Evolutionary conservation across 2,113 vertebrate species (phyloP).

Genomic region (Lipotes vexillifer): DNA sequence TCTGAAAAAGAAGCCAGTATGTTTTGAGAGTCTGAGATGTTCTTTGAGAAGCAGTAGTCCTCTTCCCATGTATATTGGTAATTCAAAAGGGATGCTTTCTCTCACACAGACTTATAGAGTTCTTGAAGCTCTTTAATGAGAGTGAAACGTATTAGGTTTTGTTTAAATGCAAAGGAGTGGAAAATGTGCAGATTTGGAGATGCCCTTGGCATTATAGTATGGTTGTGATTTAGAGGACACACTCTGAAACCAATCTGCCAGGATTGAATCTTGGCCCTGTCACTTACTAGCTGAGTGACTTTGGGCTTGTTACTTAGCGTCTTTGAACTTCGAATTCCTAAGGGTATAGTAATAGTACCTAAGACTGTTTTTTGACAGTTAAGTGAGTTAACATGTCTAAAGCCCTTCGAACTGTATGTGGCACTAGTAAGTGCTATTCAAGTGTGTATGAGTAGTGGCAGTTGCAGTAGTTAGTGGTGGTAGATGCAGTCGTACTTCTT

Average conservation of each 20-base stretch:
- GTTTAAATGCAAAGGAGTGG: background rate
- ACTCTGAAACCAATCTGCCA: background rate
- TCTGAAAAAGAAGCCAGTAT: background rate
- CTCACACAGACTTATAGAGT: background rate
- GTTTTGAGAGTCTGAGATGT: background rate
- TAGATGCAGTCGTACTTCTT: background rate
- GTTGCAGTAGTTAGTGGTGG: background rate
- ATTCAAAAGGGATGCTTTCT: background rate
- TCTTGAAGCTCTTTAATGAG: conserved; percentile 12
- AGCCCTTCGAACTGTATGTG: background rate
- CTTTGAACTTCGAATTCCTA: background rate
- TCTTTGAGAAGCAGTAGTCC: background rate
- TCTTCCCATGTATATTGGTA: background rate
- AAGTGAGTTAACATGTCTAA: background rate
- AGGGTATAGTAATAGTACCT: background rate
- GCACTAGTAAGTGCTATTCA: background rate
- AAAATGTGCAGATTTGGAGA: background rate
- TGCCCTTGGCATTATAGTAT: background rate
- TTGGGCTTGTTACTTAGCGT: background rate
- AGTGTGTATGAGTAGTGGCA: background rate
- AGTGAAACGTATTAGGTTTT: conserved; percentile 2
- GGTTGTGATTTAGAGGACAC: background rate
- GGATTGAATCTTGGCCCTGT: background rate
- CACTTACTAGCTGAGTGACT: background rate
- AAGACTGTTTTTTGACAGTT: background rate